These are phyloP conservation scores for Scaptomyza pallida DNA, from an alignment of 1,140 invertebrate species.

Conservation along the genomic window DNA sequence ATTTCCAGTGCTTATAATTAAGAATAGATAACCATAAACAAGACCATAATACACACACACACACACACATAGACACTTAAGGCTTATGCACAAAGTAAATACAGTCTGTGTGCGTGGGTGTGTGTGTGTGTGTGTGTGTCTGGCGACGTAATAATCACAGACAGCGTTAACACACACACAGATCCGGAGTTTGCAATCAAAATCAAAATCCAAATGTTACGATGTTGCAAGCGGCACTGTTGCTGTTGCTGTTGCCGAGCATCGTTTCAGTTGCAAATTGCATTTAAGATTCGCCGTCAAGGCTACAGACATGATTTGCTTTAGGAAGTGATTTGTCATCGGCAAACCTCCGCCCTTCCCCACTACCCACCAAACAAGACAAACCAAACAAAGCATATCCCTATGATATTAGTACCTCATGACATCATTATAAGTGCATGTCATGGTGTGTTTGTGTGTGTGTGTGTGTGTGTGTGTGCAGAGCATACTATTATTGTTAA, in stretches of 20 bases:
- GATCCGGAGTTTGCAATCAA: slow-evolving; percentile 1
- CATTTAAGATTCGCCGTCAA: slow-evolving; percentile 1
- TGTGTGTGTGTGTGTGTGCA: not conserved
- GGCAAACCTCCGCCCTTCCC: too few relatives aligned
- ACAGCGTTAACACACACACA: not conserved
- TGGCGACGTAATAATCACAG: not conserved
- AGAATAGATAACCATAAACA: too few relatives aligned
- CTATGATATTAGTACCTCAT: not conserved
- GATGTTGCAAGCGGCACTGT: not conserved
- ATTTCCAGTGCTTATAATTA: not conserved
- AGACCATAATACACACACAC: not conserved
- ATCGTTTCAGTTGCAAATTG: not conserved
- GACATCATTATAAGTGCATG: not conserved
- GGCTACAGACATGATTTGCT: not conserved
- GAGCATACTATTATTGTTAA: not conserved
- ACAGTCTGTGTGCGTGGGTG: too few relatives aligned
- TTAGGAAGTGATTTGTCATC: slow-evolving; percentile 3
- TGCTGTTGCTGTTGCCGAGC: not conserved
- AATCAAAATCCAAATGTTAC: not conserved
- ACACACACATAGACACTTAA: not conserved
- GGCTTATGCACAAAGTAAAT: slow-evolving; percentile 1
- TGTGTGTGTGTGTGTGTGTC: too few relatives aligned
- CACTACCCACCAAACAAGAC: too few relatives aligned
- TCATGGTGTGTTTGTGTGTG: too few relatives aligned
- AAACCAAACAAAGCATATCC: slow-evolving; percentile 1